Evolutionary conservation across 2,888 invertebrate genomes (phyloP), one percentile per base, ranked within the genome.

Genomic region (Lasioglossum figueresi): DNA sequence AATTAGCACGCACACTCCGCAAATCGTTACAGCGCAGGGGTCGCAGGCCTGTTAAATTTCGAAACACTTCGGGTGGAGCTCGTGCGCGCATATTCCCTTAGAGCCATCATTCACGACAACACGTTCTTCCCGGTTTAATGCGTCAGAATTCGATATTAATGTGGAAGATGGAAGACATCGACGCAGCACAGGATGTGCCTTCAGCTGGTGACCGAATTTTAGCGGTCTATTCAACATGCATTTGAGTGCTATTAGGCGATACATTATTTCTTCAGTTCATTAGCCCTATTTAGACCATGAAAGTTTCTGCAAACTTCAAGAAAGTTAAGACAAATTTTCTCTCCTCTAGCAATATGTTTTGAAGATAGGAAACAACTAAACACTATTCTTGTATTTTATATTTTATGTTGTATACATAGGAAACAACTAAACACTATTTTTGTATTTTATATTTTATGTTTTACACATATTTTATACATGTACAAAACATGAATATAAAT

Each of bases 31-130:
- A 70, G 76, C 6, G 23, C 34, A 12, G 78, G 23, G 68, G 52
- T 27, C 43, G 72, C 66, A 74, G 76, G 80, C 82, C 79, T 83
- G 80, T 68, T 87, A 40, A 79, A 87, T 79, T 83, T 56, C 86
- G 63, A 80, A 86, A 72, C 70, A 72, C 68, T 31, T 19, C 14
- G 40, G 34, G 23, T 63, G 52, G n/a, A 40, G 40, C 48, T 3
- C 5, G 4, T 45, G 59, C 40, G 2, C 68, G 34, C 43, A 43
- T 43, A 14, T 8, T 56, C 31, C 37, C 52, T 43, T 34, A 34
- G 40, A n/a, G 31, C 37, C 14, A 56, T 40, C 52, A 10, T 73
- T n/a, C 43, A 27, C 72, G 31, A 66, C 66, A 72, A 27, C 45
- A 23, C 52, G 19, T 75, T 70, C 45, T 76, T 40, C 76, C 2